Evolutionary conservation across 2,113 vertebrate species (phyloP), one percentile per base, ranked within the genome.

Genomic region (Pluvianellus socialis): DNA sequence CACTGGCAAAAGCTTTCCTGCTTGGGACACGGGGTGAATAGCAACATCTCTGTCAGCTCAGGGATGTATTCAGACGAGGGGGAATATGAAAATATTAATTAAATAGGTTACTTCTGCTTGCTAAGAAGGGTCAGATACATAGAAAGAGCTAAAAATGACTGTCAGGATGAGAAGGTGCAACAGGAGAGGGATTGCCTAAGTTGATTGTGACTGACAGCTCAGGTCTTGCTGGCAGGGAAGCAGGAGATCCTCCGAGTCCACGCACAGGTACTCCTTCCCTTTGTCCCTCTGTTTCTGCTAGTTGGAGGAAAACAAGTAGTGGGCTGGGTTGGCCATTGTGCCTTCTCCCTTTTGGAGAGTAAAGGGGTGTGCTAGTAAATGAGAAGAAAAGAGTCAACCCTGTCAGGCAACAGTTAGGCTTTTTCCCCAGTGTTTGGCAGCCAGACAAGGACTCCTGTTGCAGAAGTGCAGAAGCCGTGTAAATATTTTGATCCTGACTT

Each of bases 401-500:
- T 79, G 50, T 59, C 90, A 45, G 83, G 44, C 89, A 84, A 33
- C 0, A 0, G 88, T 53, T 45, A 52, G 45, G 65, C 38, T 52
- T 79, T 56, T 81, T 76, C 66, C 33, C 52, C 0, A 0, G n/a
- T 27, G n/a, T 53, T 12, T 93, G 94, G 76, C 94, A 94, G 74
- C 47, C 61, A 50, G 80, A 66, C 55, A 66, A 74, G 35, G 86
- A 73, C 84, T 92, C 70, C 81, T 89, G 14, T 15, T 91, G 73
- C 62, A n/a, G 40, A 79, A 68, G 80, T 82, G 66, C 68, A 87
- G 86, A 82, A 94, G 61, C 56, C 12, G 9, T 22, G 70, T 92
- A 94, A 94, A 92, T 92, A 89, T 92, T 96, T 95, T 94, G 58
- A 75, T 91, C 83, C 33, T 66, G 45, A 45, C 55, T 85, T 76